Evolutionary conservation across 2,113 vertebrate species (phyloP).

Genomic region (Hyperoodon ampullatus): DNA sequence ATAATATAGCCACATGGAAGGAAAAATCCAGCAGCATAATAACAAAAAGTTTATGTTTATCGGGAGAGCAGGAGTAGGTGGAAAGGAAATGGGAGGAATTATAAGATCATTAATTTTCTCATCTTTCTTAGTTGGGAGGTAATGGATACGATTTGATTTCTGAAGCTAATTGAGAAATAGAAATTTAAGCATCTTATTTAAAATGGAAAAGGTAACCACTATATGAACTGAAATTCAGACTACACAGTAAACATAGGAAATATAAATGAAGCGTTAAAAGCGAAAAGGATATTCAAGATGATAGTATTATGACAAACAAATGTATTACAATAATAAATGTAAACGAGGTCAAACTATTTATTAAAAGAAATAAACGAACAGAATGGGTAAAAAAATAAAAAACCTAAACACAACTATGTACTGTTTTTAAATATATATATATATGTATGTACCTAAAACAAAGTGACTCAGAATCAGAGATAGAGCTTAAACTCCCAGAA

Average conservation of each 20-base stretch:
- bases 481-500: slow-evolving; percentile 56
- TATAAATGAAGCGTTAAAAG: not conserved
- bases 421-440: not conserved
- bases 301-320: not conserved
- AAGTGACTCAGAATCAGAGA: slow-evolving; percentile 64
- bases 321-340: not conserved
- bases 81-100: not conserved
- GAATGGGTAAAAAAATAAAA: not conserved
- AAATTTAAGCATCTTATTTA: slow-evolving; percentile 29
- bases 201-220: not conserved
- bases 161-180: slow-evolving; percentile 31
- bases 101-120: slow-evolving; percentile 22
- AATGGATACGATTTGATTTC: slow-evolving; percentile 2
- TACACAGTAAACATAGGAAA: not conserved
- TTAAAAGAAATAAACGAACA: slow-evolving; percentile 1
- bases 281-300: not conserved
- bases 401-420: not conserved
- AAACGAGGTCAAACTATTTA: slow-evolving; percentile 25
- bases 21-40: not conserved
- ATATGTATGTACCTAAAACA: not conserved
- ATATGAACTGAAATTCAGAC: not conserved
- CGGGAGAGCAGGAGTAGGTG: not conserved
- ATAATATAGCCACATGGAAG: not conserved
- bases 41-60: not conserved
- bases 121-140: not conserved